Evolutionary conservation across 35 echinoderm and acorn worm species (phyloP), one percentile per base, ranked within the genome.

Genomic region (Hemicentrotus pulcherrimus): DNA sequence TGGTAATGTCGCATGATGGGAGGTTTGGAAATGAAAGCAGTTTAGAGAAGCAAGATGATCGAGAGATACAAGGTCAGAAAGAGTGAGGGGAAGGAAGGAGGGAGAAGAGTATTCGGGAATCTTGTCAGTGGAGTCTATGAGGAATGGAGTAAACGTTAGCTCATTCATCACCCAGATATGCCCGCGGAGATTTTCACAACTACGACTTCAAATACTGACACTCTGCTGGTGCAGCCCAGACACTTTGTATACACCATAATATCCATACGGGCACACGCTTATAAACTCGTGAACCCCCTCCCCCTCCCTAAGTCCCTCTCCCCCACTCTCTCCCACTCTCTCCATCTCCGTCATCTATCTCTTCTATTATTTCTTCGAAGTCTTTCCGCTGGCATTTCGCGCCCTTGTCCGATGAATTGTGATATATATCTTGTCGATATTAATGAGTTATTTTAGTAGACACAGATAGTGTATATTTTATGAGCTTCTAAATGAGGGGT

Each of bases 161-260:
- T 93, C 91, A 93, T 93, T 93, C 91, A 93, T 93, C 91, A 93
- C 91, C 46, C 46, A 31, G 91, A 58, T 31, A 93, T 48, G 91
- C 91, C 91, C 91, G 91, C 91, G 91, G 91, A 46, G 91, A 93
- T 93, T 93, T 93, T 93, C 91, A 93, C 91, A 93, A 93, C 46
- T 93, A 9, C 31, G 45, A 58, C 46, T 58, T 47, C 48, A 48
- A 47, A 47, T 58, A 58, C n/a, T 93, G 45, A 93, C 91, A 93
- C 46, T 46, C 48, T 22, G 16, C 48, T 48, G 46, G 30, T 93
- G 30, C 11, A 93, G 31, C n/a, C 46, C n/a, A 50, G 48, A 90
- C 88, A 90, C 88, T 90, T 47, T 58, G 48, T 58, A 93, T 47
- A 93, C 91, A 93, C 16, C 13, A 13, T 31, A 31, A 93, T 47